Evolutionary conservation across 2,113 vertebrate species (phyloP), one percentile per base, ranked within the genome.

Genomic region (Psammodynastes pulverulentus): DNA sequence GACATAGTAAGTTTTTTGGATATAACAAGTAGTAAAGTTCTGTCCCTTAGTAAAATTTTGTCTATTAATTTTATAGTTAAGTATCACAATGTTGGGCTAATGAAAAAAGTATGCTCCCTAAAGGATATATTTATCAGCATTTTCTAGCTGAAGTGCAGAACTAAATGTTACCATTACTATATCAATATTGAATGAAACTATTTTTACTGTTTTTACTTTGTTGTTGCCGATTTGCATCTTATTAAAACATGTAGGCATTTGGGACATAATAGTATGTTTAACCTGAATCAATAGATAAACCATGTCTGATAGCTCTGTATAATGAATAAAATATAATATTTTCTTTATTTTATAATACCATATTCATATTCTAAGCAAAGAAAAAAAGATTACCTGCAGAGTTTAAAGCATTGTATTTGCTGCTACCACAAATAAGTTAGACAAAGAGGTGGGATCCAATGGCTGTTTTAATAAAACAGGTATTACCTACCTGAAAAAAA

Each of bases 341-440:
- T 93, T 4, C 13, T 39, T 48, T 48, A 34, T 86, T 51, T 93
- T 92, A 53, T 93, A 93, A 67, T 95, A 90, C 94, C 95, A 89
- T 95, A 93, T 94, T 94, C 93, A 94, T 94, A 94, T 92, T 88
- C 93, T 95, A 96, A 96, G 94, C 91, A 94, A 94, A 62, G 91
- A 95, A 92, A 91, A 94, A 95, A 95, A 34, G 19, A 13, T 84
- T 93, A 96, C 54, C 86, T 95, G 15, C 90, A 94, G 87, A 94
- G 94, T 86, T 91, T 92, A 13, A 95, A 93, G 94, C 94, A 93
- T 92, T 95, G 94, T 95, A 94, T 92, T 26, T 43, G 51, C 10
- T 8, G 19, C 93, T 94, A 90, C 19, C 7, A 86, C 79, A 53
- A 91, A 56, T 94, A 92, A 89, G 0, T 93, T 92, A 94, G 91